A percentile compares a stretch with the other conserved stretches of the same genome.
These are phyloP conservation scores for Sphaerophoria rueppellii DNA, from an alignment of 2,888 invertebrate genomes.

Conservation along the genomic window DNA sequence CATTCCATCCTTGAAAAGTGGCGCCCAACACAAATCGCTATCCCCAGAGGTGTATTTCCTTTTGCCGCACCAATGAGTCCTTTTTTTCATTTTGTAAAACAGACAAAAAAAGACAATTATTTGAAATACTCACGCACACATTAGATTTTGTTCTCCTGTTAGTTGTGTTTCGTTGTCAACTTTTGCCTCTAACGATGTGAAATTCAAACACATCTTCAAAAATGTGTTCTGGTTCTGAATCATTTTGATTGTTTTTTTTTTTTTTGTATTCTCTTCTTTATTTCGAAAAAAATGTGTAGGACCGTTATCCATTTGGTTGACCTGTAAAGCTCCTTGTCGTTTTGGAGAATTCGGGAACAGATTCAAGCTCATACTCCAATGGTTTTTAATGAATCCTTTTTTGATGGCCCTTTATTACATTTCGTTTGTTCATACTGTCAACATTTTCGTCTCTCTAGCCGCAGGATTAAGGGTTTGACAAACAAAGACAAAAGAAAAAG, in stretches of 20 bases:
- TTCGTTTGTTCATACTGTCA: slow-evolving; percentile 1
- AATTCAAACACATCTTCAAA: slow-evolving; percentile 37
- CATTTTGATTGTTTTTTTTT: slow-evolving; percentile 12
- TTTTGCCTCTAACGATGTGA: slow-evolving; percentile 21
- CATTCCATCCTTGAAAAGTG: slow-evolving; percentile 48
- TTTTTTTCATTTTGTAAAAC: background rate
- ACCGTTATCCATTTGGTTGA: slow-evolving; percentile 2
- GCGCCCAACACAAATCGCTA: slow-evolving; percentile 30
- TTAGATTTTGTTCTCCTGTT: background rate
- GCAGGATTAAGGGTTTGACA: slow-evolving; percentile 42
- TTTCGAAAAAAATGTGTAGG: background rate
- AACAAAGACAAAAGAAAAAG: slow-evolving; percentile 34
- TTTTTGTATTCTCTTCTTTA: background rate
- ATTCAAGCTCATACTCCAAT: background rate
- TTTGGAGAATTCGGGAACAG: background rate
- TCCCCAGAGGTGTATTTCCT: slow-evolving; percentile 23
- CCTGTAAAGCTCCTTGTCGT: background rate
- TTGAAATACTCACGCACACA: background rate
- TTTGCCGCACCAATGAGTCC: background rate
- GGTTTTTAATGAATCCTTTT: slow-evolving; percentile 8
- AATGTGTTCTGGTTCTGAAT: slow-evolving; percentile 19
- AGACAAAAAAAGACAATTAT: slow-evolving; percentile 1
- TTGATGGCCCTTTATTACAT: background rate
- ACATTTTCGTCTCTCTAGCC: background rate
- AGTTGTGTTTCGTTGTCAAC: slow-evolving; percentile 2